These are phyloP conservation scores for Todus mexicanus DNA, from an alignment of 2,797 vertebrate species.

Conservation along the genomic window DNA sequence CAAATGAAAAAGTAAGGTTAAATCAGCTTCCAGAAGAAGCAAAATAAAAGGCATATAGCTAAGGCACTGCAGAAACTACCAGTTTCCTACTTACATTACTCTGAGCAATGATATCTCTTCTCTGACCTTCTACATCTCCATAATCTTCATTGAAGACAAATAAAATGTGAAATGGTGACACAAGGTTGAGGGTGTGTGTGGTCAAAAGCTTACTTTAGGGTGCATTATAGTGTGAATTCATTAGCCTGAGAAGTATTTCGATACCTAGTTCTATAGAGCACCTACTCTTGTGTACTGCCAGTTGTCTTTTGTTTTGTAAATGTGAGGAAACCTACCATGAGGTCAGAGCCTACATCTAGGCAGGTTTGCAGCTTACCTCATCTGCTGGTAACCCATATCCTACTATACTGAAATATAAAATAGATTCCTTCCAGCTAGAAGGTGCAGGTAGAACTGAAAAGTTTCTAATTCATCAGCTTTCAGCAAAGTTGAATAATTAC, in stretches of 20 bases:
- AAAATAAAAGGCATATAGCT: background rate
- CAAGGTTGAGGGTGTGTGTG: background rate
- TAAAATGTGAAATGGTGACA: background rate
- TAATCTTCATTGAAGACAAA: background rate
- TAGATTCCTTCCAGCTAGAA: background rate
- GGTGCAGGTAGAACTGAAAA: constrained; percentile 40
- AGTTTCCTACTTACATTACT: background rate
- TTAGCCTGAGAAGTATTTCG: background rate
- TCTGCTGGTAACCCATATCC: background rate
- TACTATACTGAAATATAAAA: background rate
- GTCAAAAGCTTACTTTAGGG: background rate
- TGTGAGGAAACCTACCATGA: background rate
- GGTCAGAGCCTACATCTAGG: background rate
- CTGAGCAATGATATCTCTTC: background rate
- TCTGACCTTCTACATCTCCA: background rate
- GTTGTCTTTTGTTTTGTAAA: background rate
- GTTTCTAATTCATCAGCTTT: constrained; percentile 35
- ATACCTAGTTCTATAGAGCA: background rate
- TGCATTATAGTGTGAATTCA: background rate
- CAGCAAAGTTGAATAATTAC: constrained; percentile 6
- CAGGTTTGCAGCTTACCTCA: background rate
- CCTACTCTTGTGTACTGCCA: background rate
- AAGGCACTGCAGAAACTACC: background rate
- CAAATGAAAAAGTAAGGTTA: background rate
- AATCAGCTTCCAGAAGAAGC: background rate